phyloP scores from a whole-genome alignment of 64 coral and sea anemone species.

The Acropora tenuis region DNA sequence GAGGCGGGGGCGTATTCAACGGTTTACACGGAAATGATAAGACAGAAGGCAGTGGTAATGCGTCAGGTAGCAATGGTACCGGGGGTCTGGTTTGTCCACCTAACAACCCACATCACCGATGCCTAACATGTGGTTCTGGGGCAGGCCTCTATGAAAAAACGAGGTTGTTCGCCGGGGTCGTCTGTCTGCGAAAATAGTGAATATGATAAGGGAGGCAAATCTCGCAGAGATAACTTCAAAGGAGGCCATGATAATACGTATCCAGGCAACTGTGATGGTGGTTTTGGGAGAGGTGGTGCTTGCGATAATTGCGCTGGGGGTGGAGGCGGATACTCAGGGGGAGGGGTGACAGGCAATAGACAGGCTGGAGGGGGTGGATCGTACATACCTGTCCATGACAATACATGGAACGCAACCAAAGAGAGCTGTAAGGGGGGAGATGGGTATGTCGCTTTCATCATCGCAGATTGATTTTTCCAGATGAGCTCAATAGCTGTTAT shows the following conservation, averaged over 20 bases:
- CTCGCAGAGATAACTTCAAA: conserved; percentile 14
- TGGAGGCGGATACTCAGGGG: conserved; percentile 83
- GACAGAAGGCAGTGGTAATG: conserved; percentile 32
- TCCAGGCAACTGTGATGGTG: conserved; percentile 55
- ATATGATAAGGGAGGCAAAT: conserved; percentile 53
- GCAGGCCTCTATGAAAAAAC: conserved; percentile 18
- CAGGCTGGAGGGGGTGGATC: conserved; percentile 67
- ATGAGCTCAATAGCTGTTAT: not conserved
- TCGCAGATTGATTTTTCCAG: not conserved
- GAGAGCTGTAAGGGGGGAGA: conserved; percentile 45
- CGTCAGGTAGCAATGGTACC: not conserved
- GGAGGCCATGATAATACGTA: conserved; percentile 6
- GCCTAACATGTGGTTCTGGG: conserved; percentile 9
- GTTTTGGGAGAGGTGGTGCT: conserved; percentile 84
- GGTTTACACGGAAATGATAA: conserved; percentile 51
- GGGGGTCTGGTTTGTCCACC: conserved; percentile 23
- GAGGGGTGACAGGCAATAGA: conserved; percentile 20
- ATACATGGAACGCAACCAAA: conserved; percentile 25
- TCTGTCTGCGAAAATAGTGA: not conserved
- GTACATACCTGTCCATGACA: not conserved
- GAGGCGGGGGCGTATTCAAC: conserved; percentile 48
- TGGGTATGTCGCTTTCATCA: conserved; percentile 57
- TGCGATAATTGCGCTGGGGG: conserved; percentile 49
- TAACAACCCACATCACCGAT: not conserved
- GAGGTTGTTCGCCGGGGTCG: conserved; percentile 11